These are phyloP conservation scores for Antechinus flavipes DNA, from an alignment of 2,113 vertebrate species.

Conservation along the genomic window DNA sequence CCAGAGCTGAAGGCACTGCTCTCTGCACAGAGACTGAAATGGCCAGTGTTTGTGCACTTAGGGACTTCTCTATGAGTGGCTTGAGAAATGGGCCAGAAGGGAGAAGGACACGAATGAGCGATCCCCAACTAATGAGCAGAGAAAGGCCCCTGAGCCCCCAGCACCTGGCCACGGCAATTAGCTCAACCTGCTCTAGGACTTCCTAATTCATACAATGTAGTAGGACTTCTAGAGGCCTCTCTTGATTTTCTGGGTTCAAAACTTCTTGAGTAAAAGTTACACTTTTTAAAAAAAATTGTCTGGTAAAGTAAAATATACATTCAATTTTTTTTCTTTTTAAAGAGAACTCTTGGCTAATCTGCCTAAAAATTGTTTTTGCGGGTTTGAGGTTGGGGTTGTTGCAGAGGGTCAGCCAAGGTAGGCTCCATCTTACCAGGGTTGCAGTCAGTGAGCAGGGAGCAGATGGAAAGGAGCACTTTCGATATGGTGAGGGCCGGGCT, in stretches of 20 bases:
- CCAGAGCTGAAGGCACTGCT: background rate
- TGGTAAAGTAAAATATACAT: background rate
- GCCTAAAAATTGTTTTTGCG: conserved; percentile 25
- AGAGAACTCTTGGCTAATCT: conserved; percentile 6
- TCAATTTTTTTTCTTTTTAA: background rate
- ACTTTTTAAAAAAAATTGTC: conserved; percentile 11
- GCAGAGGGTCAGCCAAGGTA: background rate
- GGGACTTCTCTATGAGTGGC: background rate
- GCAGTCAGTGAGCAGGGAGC: conserved; percentile 98
- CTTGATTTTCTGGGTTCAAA: background rate
- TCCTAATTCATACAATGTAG: too few relatives aligned
- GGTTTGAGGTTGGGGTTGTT: background rate
- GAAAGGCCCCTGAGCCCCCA: too few relatives aligned
- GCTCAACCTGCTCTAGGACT: too few relatives aligned
- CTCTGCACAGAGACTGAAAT: background rate
- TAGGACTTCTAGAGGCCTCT: too few relatives aligned
- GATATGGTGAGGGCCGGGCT: conserved; percentile 96
- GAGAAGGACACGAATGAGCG: background rate
- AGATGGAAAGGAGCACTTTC: conserved; percentile 97
- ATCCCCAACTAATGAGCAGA: too few relatives aligned
- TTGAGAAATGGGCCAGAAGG: rapidly evolving
- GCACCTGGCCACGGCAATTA: too few relatives aligned
- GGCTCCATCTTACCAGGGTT: conserved; percentile 92
- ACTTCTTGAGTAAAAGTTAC: background rate
- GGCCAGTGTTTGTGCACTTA: too few relatives aligned